Evolutionary conservation across 1,140 invertebrate species (phyloP), one percentile per base, ranked within the genome.

Genomic region (Scylla paramamosain): DNA sequence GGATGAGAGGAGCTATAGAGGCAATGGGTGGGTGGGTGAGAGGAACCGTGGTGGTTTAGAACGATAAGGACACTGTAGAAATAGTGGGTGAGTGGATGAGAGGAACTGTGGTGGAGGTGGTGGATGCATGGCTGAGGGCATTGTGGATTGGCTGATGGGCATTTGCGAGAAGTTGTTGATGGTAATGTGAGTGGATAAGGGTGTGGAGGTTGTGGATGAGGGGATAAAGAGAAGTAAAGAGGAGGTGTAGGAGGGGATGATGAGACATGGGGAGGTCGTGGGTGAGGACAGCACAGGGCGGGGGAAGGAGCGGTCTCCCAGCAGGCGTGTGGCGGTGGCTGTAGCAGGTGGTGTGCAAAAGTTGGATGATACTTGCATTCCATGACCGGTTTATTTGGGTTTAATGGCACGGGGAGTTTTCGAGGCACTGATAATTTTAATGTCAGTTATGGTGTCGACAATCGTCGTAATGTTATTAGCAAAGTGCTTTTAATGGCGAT

Each of bases 381-480:
- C 52, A 20, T 59, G 52, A 59, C 12, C 12, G 83, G 83, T 88
- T 88, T 88, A 32, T 32, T 25, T 25, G 20, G 31, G 20, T 31
- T 8, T 32, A 39, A 45, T 88, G 86, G 86, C 31, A 0, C 20
- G 31, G 86, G 86, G 12, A 77, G 4, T 77, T 77, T 77, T 77
- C 20, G 67, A 77, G 20, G 20, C 20, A n/a, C 67, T 77, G 16
- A 77, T 25, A 77, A n/a, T 77, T n/a, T 77, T 77, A 77, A 77
- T n/a, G 67, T n/a, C 67, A n/a, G 20, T 25, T n/a, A n/a, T 89
- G 87, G 87, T 48, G 87, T 89, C 25, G 67, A 77, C 20, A 77
- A 77, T 77, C 20, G 67, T 77, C 20, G 87, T 89, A 46, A 46
- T 89, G 39, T 46, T 89, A 46, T 45, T 39, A 45, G 39, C 39